phyloP scores from a whole-genome alignment of 2,888 invertebrate genomes.

The Germaria angustata region DNA sequence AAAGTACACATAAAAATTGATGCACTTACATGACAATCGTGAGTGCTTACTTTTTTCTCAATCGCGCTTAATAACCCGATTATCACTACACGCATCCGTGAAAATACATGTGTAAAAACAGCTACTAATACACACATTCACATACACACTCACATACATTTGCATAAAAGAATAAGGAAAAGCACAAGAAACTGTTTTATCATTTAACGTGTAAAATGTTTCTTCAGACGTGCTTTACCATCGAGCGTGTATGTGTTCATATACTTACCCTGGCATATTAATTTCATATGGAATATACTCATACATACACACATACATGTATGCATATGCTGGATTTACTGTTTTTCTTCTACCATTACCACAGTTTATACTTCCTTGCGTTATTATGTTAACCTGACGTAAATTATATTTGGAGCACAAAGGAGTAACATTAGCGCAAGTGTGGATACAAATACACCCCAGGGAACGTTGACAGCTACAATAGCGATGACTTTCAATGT shows the following conservation, averaged over 20 bases:
- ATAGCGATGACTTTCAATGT: constrained; percentile 22
- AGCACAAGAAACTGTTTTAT: constrained; percentile 37
- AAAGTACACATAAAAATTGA: background rate
- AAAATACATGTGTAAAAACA: background rate
- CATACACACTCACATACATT: background rate
- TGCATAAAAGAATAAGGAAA: background rate
- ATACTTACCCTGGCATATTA: too few species aligned
- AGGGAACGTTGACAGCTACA: constrained; percentile 46
- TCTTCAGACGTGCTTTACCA: constrained; percentile 40
- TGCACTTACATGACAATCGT: constrained; percentile 21
- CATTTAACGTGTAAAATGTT: constrained; percentile 55
- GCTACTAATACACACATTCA: background rate
- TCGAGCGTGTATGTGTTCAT: background rate
- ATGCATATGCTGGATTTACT: background rate
- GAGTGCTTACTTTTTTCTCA: constrained; percentile 29
- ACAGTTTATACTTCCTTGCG: background rate
- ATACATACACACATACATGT: background rate
- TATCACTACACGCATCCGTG: constrained; percentile 33
- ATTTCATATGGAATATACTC: too few species aligned
- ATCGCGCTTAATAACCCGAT: constrained; percentile 53
- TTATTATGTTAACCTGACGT: too few species aligned
- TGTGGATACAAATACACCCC: constrained; percentile 42
- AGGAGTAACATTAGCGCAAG: constrained; percentile 27
- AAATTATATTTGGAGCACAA: constrained; percentile 40
- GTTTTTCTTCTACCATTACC: background rate